A percentile compares a stretch with the other conserved stretches of the same genome.
These are phyloP conservation scores for Latrodectus elegans DNA, from an alignment of 2,888 invertebrate species.

Conservation along the genomic window DNA sequence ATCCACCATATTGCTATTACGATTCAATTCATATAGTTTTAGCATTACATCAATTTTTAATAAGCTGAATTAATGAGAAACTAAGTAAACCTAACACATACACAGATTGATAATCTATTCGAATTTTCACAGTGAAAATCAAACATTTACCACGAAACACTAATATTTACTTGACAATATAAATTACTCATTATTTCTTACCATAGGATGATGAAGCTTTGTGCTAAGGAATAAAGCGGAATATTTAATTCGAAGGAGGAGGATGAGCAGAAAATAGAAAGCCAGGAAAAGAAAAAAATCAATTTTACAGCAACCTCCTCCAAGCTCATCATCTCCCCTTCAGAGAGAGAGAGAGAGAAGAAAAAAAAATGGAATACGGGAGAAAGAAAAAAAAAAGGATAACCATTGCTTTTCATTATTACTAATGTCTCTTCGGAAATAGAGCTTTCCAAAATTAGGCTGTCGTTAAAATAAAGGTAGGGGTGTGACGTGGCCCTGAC, in stretches of 20 bases:
- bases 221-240: neutral
- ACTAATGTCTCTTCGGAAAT: constrained; percentile 11
- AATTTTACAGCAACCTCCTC: neutral
- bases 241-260: neutral
- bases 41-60: too few relatives aligned
- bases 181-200: too few relatives aligned
- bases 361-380: neutral
- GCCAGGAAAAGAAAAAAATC: neutral
- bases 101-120: too few relatives aligned
- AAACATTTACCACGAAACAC: too few relatives aligned
- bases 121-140: too few relatives aligned
- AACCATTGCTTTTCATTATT: neutral
- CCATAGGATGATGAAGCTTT: too few relatives aligned
- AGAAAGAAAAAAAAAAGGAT: neutral
- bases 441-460: constrained; percentile 47
- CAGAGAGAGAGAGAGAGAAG: neutral
- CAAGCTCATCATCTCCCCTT: constrained; percentile 3
- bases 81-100: too few relatives aligned
- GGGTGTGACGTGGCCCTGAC: constrained; percentile 5
- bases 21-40: too few relatives aligned
- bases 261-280: neutral
- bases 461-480: neutral
- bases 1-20: too few relatives aligned
- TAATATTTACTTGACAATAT: too few relatives aligned
- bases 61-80: too few relatives aligned